A percentile compares a stretch with the other conserved stretches of the same genome.
Evolutionary conservation across 2,888 invertebrate species (phyloP).

Genomic region (Tipula unca): DNA sequence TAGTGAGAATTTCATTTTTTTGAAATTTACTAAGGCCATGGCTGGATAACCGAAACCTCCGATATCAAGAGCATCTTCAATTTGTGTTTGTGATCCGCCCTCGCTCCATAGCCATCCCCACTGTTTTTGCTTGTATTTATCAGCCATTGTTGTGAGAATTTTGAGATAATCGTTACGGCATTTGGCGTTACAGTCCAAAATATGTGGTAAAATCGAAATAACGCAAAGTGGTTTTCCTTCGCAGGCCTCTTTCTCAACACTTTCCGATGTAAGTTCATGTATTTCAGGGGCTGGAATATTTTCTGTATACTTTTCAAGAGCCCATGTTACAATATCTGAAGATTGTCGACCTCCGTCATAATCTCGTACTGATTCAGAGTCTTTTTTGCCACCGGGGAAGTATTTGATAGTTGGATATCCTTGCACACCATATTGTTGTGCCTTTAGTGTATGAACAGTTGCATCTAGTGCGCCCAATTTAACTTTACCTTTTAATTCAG

Average conservation of each 20-base stretch:
- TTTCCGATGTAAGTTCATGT: conserved; percentile 53
- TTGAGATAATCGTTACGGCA: conserved; percentile 83
- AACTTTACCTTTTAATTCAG: conserved; percentile 90
- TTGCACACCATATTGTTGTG: conserved; percentile 74
- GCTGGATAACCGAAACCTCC: conserved; percentile 99
- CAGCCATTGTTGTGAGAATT: conserved; percentile 63
- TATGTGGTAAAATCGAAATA: conserved; percentile 86
- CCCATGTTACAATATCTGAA: conserved; percentile 85
- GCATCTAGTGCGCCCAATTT: conserved; percentile 96
- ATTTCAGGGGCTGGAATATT: conserved; percentile 88
- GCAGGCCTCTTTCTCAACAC: conserved; percentile 64
- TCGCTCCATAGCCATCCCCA: conserved; percentile 99
- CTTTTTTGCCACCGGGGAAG: conserved; percentile 71
- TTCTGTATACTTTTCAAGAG: conserved; percentile 73
- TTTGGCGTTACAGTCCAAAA: conserved; percentile 88
- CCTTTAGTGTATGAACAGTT: conserved; percentile 77
- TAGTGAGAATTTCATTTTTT: conserved; percentile 94
- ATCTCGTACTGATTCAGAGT: conserved; percentile 59
- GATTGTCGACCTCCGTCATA: conserved; percentile 91
- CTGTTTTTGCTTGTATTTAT: conserved; percentile 87
- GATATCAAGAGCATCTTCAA: conserved; percentile 87
- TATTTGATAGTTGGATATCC: conserved; percentile 97
- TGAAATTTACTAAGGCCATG: conserved; percentile 91
- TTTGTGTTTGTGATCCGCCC: conserved; percentile 70
- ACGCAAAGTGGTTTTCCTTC: conserved; percentile 84